Evolutionary conservation across 2,113 vertebrate species (phyloP).

Genomic region (Daphoenositta chrysoptera): DNA sequence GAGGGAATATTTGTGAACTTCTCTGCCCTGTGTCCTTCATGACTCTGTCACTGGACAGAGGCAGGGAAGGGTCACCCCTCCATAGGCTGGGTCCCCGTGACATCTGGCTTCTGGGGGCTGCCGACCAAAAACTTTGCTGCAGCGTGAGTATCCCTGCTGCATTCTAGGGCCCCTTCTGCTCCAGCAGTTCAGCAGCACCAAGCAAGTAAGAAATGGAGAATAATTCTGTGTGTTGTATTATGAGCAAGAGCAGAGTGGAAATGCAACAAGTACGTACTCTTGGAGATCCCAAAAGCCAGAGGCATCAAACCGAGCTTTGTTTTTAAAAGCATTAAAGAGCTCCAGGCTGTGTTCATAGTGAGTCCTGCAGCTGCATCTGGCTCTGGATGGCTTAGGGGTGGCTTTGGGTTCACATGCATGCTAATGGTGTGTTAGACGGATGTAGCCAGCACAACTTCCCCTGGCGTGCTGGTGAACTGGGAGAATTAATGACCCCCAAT

Average conservation of each 20-base stretch:
- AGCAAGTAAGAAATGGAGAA: neutral
- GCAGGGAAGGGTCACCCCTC: neutral
- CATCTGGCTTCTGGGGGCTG: neutral
- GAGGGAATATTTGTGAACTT: neutral
- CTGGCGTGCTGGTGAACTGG: neutral
- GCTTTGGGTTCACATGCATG: rapidly evolving
- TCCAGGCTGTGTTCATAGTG: neutral
- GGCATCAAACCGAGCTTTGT: neutral
- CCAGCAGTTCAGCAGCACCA: neutral
- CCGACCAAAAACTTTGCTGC: rapidly evolving
- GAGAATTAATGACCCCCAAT: neutral
- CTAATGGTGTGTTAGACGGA: neutral
- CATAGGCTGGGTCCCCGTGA: rapidly evolving
- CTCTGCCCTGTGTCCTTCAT: neutral
- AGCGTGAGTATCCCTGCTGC: neutral
- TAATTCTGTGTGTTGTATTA: neutral
- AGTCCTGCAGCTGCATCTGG: neutral
- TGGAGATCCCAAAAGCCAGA: neutral
- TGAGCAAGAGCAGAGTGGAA: neutral
- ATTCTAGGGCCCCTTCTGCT: neutral
- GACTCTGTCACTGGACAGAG: rapidly evolving
- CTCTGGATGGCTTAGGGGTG: neutral
- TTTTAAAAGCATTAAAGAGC: neutral
- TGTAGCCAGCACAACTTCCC: neutral
- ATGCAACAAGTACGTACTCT: neutral